phyloP scores from a whole-genome alignment of 2,888 invertebrate genomes.

The Drosophila paranaensis region DNA sequence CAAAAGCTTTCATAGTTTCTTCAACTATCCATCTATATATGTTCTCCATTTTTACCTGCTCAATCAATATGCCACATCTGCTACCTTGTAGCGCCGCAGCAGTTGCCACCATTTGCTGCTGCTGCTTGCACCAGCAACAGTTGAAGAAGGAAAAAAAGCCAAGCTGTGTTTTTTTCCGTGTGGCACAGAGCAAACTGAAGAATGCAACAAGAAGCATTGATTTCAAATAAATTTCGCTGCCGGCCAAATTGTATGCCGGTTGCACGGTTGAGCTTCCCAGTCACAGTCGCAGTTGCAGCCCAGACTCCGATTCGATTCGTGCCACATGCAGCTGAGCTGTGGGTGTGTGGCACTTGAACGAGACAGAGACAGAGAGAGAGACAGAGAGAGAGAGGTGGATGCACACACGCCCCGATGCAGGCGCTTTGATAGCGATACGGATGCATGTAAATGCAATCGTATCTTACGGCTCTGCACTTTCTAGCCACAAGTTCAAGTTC shows the following conservation, averaged over 20 bases:
- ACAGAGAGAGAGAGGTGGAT: neutral
- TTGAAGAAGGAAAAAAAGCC: conserved; percentile 47
- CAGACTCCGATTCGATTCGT: conserved; percentile 60
- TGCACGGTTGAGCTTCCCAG: conserved; percentile 64
- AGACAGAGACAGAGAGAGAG: neutral
- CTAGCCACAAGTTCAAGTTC: conserved; percentile 81
- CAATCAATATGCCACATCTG: conserved; percentile 39
- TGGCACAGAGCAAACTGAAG: conserved; percentile 70
- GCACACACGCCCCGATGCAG: conserved; percentile 77
- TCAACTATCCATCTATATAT: neutral
- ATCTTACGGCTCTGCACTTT: conserved; percentile 81
- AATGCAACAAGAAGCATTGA: conserved; percentile 82
- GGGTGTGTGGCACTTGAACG: conserved; percentile 58
- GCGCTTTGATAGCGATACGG: conserved; percentile 77
- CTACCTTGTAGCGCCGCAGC: conserved; percentile 43
- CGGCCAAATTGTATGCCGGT: conserved; percentile 81
- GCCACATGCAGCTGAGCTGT: conserved; percentile 70
- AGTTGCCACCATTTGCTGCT: conserved; percentile 52
- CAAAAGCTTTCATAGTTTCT: too few species aligned
- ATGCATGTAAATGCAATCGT: conserved; percentile 82
- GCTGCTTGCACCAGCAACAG: conserved; percentile 64
- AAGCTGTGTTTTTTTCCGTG: conserved; percentile 23
- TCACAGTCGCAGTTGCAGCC: neutral
- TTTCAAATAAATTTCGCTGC: conserved; percentile 82
- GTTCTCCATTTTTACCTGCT: too few species aligned